A percentile compares a stretch with the other conserved stretches of the same genome.
phyloP scores from a whole-genome alignment of 2,888 invertebrate species.

The Arrhopalites spinosus region DNA sequence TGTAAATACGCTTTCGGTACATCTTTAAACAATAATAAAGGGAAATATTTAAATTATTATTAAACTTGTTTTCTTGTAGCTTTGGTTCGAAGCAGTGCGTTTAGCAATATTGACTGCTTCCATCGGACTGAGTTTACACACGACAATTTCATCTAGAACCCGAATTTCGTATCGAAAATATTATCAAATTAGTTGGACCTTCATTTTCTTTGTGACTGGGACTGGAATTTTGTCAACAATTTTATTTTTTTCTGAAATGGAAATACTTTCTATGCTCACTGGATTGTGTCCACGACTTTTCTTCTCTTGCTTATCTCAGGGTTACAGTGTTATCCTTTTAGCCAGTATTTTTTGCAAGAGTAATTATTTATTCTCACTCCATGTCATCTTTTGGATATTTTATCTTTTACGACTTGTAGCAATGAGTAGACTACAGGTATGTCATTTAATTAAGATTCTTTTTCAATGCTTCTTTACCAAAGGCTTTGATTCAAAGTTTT shows the following conservation, averaged over 20 bases:
- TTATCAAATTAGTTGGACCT: conserved; percentile 17
- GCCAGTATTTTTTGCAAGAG: conserved; percentile 7
- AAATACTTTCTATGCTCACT: neutral
- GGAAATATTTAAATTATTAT: neutral
- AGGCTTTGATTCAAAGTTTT: neutral
- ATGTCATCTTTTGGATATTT: neutral
- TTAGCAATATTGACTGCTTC: conserved; percentile 4
- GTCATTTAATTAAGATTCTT: neutral
- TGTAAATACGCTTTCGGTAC: no score
- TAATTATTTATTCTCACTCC: neutral
- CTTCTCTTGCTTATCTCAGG: neutral
- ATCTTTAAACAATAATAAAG: no score
- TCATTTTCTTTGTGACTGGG: neutral
- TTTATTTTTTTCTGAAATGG: conserved; percentile 7
- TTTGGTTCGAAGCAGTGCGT: conserved; percentile 7
- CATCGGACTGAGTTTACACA: neutral
- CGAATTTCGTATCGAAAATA: conserved; percentile 12
- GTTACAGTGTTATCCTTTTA: neutral
- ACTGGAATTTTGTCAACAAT: neutral
- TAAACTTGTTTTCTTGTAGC: neutral
- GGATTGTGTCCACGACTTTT: neutral
- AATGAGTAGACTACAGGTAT: neutral
- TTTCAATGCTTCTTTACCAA: neutral
- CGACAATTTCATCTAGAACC: conserved; percentile 5
- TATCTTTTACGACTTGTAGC: neutral